These are phyloP conservation scores for Smutsia temminckii DNA, from an alignment of 2,797 vertebrate genomes.

Conservation along the genomic window DNA sequence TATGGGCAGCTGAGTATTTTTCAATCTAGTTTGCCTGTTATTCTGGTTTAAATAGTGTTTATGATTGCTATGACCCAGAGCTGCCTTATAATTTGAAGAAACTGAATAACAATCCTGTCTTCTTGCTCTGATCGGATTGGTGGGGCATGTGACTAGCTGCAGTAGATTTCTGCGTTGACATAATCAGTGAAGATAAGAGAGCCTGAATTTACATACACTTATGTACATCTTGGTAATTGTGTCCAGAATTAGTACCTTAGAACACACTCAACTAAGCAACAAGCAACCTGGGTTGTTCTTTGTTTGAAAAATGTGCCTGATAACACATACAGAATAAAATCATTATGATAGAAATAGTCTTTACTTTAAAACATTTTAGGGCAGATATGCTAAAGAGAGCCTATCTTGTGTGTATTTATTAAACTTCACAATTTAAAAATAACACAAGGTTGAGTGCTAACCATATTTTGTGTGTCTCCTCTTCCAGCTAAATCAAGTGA, in stretches of 20 bases:
- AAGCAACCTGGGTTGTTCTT: rapidly evolving
- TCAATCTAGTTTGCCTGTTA: background rate
- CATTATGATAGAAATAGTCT: background rate
- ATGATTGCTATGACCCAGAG: background rate
- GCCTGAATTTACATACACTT: rapidly evolving
- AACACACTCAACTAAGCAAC: rapidly evolving
- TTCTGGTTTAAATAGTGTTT: background rate
- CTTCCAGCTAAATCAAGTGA: slow-evolving; percentile 74
- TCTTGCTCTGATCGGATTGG: background rate
- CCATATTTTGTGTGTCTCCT: background rate
- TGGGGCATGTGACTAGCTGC: background rate
- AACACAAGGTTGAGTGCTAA: rapidly evolving
- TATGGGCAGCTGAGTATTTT: background rate
- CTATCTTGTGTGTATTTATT: background rate
- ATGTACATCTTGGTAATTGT: rapidly evolving
- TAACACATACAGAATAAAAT: background rate
- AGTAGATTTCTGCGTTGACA: background rate
- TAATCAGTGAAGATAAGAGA: background rate
- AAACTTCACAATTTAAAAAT: background rate
- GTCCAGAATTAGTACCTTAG: background rate
- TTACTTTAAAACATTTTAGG: too few species aligned
- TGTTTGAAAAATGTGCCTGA: background rate
- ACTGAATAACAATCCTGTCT: rapidly evolving
- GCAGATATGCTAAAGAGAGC: rapidly evolving
- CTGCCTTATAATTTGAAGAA: background rate